Evolutionary conservation across 2,113 vertebrate species (phyloP).

Genomic region (Zosterops lateralis): DNA sequence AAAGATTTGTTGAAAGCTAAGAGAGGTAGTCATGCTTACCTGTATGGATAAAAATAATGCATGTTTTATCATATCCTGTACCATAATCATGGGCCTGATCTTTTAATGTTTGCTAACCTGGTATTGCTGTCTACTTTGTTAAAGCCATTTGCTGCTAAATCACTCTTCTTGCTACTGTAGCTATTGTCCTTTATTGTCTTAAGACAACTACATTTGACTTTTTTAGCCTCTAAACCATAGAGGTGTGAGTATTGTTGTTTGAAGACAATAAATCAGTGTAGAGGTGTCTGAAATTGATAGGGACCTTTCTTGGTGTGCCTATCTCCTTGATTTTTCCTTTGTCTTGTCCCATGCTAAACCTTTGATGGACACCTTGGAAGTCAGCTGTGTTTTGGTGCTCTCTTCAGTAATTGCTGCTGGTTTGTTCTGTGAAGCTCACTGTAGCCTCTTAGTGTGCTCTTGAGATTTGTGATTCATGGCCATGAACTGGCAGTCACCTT

Average conservation of each 20-base stretch:
- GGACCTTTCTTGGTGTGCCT: neutral
- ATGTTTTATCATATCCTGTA: neutral
- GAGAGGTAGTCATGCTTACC: neutral
- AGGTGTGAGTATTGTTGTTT: rapidly evolving
- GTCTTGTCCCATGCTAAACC: neutral
- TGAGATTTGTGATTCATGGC: constrained; percentile 4
- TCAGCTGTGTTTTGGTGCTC: neutral
- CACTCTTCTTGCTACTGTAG: neutral
- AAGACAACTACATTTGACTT: neutral
- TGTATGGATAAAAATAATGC: neutral
- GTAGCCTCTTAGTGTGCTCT: constrained; percentile 22
- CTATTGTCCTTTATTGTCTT: neutral
- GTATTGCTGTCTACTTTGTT: neutral
- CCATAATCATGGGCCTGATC: neutral
- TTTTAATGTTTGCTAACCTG: neutral
- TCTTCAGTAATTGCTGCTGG: neutral
- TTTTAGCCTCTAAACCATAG: neutral
- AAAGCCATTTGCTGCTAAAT: neutral
- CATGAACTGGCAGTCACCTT: constrained; percentile 29
- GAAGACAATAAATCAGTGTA: neutral
- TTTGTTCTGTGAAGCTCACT: neutral
- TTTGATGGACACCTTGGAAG: neutral
- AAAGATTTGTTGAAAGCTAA: neutral
- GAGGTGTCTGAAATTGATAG: neutral
- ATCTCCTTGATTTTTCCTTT: neutral